These are phyloP conservation scores for Microdon myrmicae DNA, from an alignment of 2,888 invertebrate species.

Conservation along the genomic window DNA sequence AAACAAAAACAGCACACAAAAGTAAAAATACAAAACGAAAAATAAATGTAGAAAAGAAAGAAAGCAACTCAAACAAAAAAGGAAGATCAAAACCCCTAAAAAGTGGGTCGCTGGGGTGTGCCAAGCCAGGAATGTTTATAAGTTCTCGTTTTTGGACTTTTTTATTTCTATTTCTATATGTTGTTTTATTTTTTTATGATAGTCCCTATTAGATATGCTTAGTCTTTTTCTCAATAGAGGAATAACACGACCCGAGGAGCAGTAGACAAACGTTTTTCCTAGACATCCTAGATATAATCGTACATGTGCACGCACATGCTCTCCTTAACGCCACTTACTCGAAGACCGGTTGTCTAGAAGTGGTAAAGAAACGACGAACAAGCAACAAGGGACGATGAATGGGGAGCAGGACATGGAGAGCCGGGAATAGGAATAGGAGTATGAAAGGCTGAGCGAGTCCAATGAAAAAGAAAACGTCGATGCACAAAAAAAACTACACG, in stretches of 20 bases:
- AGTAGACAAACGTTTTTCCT: constrained; percentile 17
- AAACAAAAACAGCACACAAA: no score
- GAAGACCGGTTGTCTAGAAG: no score
- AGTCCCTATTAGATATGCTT: constrained; percentile 52
- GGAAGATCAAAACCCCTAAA: no score
- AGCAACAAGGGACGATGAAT: background rate
- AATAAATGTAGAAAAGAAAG: constrained; percentile 17
- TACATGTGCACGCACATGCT: constrained; percentile 11
- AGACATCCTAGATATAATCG: constrained; percentile 6
- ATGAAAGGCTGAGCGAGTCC: no score
- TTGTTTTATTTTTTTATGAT: constrained; percentile 52
- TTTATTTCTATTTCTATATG: no score
- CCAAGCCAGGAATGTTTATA: constrained; percentile 46
- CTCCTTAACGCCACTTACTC: constrained; percentile 7
- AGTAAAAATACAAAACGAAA: no score
- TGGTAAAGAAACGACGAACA: constrained; percentile 31
- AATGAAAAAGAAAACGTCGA: no score
- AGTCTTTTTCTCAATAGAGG: constrained; percentile 39
- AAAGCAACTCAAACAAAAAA: constrained; percentile 5
- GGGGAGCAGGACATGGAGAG: no score
- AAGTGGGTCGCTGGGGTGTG: constrained; percentile 28
- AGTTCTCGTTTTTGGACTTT: no score
- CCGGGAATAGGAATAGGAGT: no score
- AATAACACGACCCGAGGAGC: no score
- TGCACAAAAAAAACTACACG: constrained; percentile 25